A percentile compares a stretch with the other conserved stretches of the same genome.
These are phyloP conservation scores for Poecile atricapillus DNA, from an alignment of 2,113 vertebrate species.

Conservation along the genomic window DNA sequence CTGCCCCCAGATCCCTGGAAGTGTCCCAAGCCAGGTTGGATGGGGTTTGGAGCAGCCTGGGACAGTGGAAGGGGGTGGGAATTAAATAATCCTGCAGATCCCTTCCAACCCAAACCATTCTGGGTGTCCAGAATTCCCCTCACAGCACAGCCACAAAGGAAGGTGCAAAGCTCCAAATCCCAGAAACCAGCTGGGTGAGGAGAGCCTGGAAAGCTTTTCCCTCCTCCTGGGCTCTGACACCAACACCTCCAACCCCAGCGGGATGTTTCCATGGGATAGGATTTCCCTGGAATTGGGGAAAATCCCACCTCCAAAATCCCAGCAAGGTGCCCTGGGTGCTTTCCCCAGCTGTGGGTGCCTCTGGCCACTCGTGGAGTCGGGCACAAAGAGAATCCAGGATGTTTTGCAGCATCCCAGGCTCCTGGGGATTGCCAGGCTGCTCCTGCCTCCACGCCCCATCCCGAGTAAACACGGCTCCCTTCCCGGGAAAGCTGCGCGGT, in stretches of 20 bases:
- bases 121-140: not conserved
- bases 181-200: not conserved
- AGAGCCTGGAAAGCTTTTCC: not conserved
- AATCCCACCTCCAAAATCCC: not conserved
- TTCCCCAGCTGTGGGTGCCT: not conserved
- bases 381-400: no score
- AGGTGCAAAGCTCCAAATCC: not conserved
- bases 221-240: not conserved
- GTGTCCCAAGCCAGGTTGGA: not conserved
- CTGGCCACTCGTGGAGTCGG: accelerated
- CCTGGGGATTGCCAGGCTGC: not conserved
- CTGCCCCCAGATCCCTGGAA: not conserved
- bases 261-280: not conserved
- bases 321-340: not conserved
- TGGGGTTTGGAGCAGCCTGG: not conserved
- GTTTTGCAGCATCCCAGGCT: not conserved
- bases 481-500: not conserved
- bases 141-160: not conserved
- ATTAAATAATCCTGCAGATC: not conserved
- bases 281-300: not conserved
- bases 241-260: accelerated
- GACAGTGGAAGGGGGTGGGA: accelerated
- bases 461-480: not conserved
- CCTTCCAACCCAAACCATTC: not conserved
- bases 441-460: not conserved